phyloP scores from a whole-genome alignment of 2,113 vertebrate genomes.

The Larimichthys polyactis region DNA sequence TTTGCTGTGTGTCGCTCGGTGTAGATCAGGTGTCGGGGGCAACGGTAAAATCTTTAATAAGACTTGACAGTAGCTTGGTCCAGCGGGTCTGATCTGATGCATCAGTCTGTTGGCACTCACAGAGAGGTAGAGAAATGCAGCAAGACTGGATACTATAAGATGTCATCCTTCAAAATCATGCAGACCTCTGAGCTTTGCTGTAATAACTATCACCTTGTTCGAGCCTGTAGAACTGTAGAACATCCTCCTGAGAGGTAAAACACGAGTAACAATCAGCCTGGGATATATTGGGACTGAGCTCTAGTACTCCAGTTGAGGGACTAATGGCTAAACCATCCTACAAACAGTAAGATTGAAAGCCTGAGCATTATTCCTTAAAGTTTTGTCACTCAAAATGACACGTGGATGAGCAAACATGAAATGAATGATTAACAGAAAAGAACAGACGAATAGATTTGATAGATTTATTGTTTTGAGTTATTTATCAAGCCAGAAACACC shows the following conservation, averaged over 20 bases:
- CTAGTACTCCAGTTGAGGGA: neutral
- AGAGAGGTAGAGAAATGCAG: slow-evolving; percentile 4
- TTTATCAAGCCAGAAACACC: neutral
- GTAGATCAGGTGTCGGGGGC: slow-evolving; percentile 25
- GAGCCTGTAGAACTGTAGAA: neutral
- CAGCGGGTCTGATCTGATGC: slow-evolving; percentile 26
- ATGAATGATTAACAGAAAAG: neutral
- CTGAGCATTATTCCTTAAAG: neutral
- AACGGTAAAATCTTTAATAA: slow-evolving; percentile 30
- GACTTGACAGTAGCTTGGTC: slow-evolving; percentile 24
- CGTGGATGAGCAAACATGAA: neutral
- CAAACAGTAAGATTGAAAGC: neutral
- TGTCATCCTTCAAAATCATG: slow-evolving; percentile 9
- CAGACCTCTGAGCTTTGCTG: neutral
- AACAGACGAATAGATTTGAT: too few species aligned
- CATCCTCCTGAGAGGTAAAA: neutral
- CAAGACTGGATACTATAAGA: slow-evolving; percentile 4
- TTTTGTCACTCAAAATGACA: neutral
- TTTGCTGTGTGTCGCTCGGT: neutral
- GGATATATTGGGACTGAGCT: neutral
- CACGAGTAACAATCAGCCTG: neutral
- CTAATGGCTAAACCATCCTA: neutral
- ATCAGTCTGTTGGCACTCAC: slow-evolving; percentile 24
- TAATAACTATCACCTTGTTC: slow-evolving; percentile 5
- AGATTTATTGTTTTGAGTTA: neutral